These are phyloP conservation scores for Tribolium madens DNA, from an alignment of 1,140 invertebrate species.

Conservation along the genomic window DNA sequence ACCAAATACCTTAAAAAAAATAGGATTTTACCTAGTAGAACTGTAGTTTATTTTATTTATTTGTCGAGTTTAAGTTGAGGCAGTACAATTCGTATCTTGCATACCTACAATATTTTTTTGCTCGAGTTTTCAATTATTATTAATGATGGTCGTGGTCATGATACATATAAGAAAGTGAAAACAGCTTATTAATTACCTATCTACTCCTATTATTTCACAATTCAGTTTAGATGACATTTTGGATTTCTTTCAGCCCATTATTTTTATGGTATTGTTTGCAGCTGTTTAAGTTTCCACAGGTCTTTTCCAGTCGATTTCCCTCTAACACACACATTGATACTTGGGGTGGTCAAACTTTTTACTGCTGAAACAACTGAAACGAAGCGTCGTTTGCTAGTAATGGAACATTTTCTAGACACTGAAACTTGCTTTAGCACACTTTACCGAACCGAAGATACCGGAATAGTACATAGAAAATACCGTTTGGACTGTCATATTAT, in stretches of 20 bases:
- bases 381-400: slow-evolving; percentile 1
- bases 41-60: no score
- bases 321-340: slow-evolving; percentile 8
- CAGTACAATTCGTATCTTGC: no score
- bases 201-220: not conserved
- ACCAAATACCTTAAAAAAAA: no score
- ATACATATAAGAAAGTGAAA: not conserved
- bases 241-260: not conserved
- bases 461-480: not conserved
- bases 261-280: slow-evolving; percentile 1
- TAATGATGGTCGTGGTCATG: not conserved
- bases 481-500: not conserved
- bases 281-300: slow-evolving; percentile 14
- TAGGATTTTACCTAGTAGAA: no score
- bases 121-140: no score
- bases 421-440: not conserved
- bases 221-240: not conserved
- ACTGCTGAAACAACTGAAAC: slow-evolving; percentile 21
- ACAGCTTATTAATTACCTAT: not conserved
- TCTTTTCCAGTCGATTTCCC: slow-evolving; percentile 11
- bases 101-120: no score
- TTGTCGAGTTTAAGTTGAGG: no score
- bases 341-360: slow-evolving; percentile 28
- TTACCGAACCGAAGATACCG: not conserved
- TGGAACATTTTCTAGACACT: not conserved